Base-by-base conservation (phyloP, 2,113 vertebrate species). In the Barbus barbus region DNA sequence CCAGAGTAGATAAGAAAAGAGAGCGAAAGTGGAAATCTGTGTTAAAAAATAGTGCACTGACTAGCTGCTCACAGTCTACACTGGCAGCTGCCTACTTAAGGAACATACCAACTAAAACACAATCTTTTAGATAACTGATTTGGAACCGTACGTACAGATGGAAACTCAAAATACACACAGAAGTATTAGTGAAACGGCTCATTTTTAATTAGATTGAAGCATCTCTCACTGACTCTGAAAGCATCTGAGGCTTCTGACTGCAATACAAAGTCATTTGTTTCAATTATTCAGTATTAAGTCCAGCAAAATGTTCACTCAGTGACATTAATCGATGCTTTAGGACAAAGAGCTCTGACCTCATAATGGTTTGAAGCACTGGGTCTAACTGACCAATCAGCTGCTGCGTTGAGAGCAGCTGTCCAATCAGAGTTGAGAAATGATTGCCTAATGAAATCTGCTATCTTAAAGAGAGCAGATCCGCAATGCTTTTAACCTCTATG, bases 321-420 rank as follows among this genome's bases (percentile, higher is more conserved):
- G 84, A 78, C 77, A 76, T 82, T 82, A 83, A 82, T 69, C n/a
- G 82, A 84, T 67, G 78, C 46, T 78, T 78, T 71, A 69, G 69
- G 82, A 83, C 82, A 82, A 88, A 81, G 88, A 89, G 46, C 83
- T 48, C 51, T 65, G 86, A 85, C 83, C 86, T 89, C 92, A 92
- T 91, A 93, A 94, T 94, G 93, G 90, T 92, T 94, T 94, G 91
- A 92, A 91, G 90, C 88, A 86, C 86, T 90, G 82, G 88, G 87
- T 92, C 92, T 93, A 94, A 95, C 92, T 92, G 92, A 91, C 90
- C 92, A 92, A 94, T 94, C 93, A 93, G 92, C 89, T 90, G 91
- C 90, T 93, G 91, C 90, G 92, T 89, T 90, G 92, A 93, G 91
- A 91, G 93, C 93, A 89, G 88, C 90, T 91, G 92, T 92, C 92